Conservation (phyloP, 30 jellyfish, hydroid and myxozoan genomes). For the Mastigias papua region DNA sequence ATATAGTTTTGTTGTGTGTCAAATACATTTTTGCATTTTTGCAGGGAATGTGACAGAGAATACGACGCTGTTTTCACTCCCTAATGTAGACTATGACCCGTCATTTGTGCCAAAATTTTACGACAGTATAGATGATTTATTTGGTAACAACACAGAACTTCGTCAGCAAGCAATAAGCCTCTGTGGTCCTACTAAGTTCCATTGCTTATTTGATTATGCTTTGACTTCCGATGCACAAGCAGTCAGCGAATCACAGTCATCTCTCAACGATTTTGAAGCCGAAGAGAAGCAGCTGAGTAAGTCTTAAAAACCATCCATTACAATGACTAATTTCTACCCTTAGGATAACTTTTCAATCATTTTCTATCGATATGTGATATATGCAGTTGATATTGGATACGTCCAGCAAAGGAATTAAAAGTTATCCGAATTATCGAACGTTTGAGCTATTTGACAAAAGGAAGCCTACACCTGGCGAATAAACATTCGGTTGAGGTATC, state of each 20-base stretch:
- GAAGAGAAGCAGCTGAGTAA: conserved; percentile 59
- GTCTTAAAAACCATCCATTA: no score
- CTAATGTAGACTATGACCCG: conserved; percentile 31
- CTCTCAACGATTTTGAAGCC: conserved; percentile 3
- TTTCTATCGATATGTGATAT: no score
- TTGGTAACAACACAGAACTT: conserved; percentile 60
- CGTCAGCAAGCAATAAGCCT: conserved; percentile 18
- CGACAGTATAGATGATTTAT: conserved; percentile 33
- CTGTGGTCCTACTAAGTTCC: conserved; percentile 59
- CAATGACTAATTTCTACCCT: neutral
- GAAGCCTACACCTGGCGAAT: no score
- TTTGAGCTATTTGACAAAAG: no score
- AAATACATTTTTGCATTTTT: no score
- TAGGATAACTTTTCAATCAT: no score
- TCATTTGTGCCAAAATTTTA: conserved; percentile 70
- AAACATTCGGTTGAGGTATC: no score
- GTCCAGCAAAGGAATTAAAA: no score
- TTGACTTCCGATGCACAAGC: no score
- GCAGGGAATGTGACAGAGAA: conserved; percentile 72
- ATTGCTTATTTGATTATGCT: conserved; percentile 71
- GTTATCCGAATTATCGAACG: no score
- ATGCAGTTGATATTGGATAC: no score
- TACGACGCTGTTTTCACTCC: conserved; percentile 51
- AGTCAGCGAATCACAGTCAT: conserved; percentile 23
- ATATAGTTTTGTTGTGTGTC: no score